Evolutionary conservation across 2,888 invertebrate species (phyloP).

Genomic region (Phlogophora meticulosa): DNA sequence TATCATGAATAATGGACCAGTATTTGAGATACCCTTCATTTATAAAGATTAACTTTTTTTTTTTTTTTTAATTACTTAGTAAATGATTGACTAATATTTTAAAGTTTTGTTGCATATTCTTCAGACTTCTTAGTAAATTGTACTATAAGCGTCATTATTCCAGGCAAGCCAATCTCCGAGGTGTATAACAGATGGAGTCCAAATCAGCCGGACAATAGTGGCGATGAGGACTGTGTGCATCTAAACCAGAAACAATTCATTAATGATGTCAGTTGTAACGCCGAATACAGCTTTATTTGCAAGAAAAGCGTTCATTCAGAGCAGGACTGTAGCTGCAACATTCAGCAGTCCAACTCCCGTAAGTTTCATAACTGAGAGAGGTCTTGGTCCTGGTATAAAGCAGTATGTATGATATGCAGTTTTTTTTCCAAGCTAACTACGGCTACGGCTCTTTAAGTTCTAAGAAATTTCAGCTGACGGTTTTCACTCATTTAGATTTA

Average conservation of each 20-base stretch:
- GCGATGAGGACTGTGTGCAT: conserved; percentile 75
- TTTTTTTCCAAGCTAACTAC: no score
- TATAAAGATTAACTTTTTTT: no score
- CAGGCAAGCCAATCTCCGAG: conserved; percentile 74
- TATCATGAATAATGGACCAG: no score
- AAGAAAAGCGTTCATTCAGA: conserved; percentile 75
- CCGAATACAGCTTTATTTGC: conserved; percentile 77
- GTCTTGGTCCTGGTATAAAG: background rate
- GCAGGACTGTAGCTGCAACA: conserved; percentile 77
- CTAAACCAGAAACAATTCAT: conserved; percentile 55
- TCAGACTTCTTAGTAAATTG: no score
- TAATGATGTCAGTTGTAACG: conserved; percentile 74
- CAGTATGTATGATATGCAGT: background rate
- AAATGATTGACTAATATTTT: no score
- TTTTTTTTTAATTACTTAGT: no score
- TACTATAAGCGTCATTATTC: conserved; percentile 21
- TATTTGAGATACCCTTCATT: no score
- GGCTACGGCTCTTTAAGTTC: no score
- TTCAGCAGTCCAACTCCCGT: conserved; percentile 74
- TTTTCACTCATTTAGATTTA: no score
- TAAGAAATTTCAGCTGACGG: no score
- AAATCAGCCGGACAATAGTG: conserved; percentile 78
- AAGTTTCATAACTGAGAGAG: background rate
- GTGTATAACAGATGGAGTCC: conserved; percentile 77
- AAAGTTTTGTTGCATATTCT: no score